These are phyloP conservation scores for Bathynomus jamesi DNA, from an alignment of 1,140 invertebrate genomes.

Conservation along the genomic window DNA sequence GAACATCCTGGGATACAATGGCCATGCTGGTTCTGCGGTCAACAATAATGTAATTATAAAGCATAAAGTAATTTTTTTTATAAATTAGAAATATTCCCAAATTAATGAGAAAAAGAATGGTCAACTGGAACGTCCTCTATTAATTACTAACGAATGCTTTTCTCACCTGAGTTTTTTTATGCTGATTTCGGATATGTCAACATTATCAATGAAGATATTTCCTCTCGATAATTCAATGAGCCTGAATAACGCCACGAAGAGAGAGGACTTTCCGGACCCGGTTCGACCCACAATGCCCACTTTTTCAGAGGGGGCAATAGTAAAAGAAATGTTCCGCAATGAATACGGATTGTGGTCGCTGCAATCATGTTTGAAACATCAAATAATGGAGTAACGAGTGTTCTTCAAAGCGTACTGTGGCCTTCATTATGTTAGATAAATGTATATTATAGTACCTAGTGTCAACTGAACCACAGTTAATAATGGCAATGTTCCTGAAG, in stretches of 20 bases:
- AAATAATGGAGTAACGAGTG: too few species aligned
- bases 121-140: too few species aligned
- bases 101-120: too few species aligned
- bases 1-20: slow-evolving; percentile 90
- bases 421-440: too few species aligned
- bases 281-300: slow-evolving; percentile 64
- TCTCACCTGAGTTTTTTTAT: slow-evolving; percentile 62
- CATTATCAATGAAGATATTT: slow-evolving; percentile 67
- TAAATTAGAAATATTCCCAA: too few species aligned
- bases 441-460: too few species aligned
- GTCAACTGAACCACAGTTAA: too few species aligned
- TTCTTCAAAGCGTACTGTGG: too few species aligned
- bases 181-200: slow-evolving; percentile 64
- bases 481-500: too few species aligned
- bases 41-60: slow-evolving; percentile 10
- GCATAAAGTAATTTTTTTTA: too few species aligned
- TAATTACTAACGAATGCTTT: too few species aligned
- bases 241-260: slow-evolving; percentile 71
- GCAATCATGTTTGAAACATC: too few species aligned
- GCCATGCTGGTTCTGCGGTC: slow-evolving; percentile 64
- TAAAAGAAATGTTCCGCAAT: slow-evolving; percentile 61
- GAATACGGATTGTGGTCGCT: slow-evolving; percentile 56
- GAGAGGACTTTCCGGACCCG: slow-evolving; percentile 60
- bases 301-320: slow-evolving; percentile 67
- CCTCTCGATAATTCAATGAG: slow-evolving; percentile 61